phyloP scores from a whole-genome alignment of 1,140 invertebrate genomes.

The Bombus polaris region DNA sequence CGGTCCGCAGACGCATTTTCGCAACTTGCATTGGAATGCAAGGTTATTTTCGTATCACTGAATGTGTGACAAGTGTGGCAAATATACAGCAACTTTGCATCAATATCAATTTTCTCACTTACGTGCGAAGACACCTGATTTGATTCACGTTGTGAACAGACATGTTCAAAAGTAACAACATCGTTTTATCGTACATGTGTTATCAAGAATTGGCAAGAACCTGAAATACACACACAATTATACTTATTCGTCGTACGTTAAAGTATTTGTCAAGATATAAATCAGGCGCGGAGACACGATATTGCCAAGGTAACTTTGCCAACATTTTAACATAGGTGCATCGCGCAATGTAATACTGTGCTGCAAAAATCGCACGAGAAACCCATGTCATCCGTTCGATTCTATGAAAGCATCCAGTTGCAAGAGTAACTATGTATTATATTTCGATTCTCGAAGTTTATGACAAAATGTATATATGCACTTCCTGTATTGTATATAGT shows the following conservation, averaged over 20 bases:
- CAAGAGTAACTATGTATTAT: background rate
- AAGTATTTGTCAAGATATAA: background rate
- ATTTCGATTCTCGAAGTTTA: background rate
- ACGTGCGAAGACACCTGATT: background rate
- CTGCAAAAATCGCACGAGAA: background rate
- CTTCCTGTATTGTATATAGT: background rate
- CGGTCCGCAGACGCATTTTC: background rate
- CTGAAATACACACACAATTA: background rate
- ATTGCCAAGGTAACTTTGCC: slow-evolving; percentile 8
- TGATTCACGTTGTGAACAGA: background rate
- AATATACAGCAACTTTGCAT: background rate
- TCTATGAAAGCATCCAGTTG: background rate
- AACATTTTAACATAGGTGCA: slow-evolving; percentile 7
- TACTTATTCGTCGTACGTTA: background rate
- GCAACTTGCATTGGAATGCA: background rate
- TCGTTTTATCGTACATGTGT: background rate
- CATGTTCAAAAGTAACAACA: slow-evolving; percentile 1
- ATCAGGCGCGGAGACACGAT: background rate
- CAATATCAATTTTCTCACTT: background rate
- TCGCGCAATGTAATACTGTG: background rate
- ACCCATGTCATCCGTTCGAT: background rate
- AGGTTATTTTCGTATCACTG: background rate
- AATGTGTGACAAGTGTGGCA: slow-evolving; percentile 8
- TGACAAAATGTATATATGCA: background rate
- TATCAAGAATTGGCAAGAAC: background rate